These are phyloP conservation scores for Actinernus sp. DNA, from an alignment of 92 coral and sea anemone genomes.

Conservation along the genomic window DNA sequence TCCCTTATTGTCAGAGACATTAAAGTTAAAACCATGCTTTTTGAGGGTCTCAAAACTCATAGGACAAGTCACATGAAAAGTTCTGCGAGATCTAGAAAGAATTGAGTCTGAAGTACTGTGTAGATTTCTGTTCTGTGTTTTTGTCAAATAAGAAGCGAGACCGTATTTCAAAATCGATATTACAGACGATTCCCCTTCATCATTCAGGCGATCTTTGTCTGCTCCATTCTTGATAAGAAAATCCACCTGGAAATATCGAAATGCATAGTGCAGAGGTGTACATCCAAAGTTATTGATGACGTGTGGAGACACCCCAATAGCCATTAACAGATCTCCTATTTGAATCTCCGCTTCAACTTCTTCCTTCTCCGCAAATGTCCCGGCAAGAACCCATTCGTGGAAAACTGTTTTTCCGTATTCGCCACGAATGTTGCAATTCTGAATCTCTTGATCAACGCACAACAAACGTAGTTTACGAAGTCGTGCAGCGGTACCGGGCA, in stretches of 20 bases:
- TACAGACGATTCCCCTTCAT: constrained; percentile 43
- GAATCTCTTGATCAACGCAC: not conserved
- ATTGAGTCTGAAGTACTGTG: too few species aligned
- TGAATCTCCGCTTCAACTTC: not conserved
- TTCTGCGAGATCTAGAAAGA: too few species aligned
- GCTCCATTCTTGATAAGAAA: constrained; percentile 28
- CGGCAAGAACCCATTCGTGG: constrained; percentile 52
- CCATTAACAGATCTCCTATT: constrained; percentile 18
- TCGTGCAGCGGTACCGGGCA: too few species aligned
- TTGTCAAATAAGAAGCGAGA: too few species aligned
- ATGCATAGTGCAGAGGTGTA: constrained; percentile 58
- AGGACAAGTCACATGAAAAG: too few species aligned
- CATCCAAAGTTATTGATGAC: constrained; percentile 37
- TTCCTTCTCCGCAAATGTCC: not conserved
- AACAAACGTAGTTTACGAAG: not conserved
- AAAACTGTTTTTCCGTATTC: constrained; percentile 41
- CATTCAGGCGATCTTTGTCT: constrained; percentile 13
- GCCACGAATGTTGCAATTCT: constrained; percentile 10
- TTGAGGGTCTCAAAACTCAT: not conserved
- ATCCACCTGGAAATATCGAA: not conserved
- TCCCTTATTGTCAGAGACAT: too few species aligned
- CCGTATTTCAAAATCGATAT: constrained; percentile 34
- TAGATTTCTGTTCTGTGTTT: too few species aligned
- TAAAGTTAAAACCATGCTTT: not conserved
- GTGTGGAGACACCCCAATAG: constrained; percentile 13